Conservation (phyloP, 2,797 vertebrate species). For the Microtus californicus region DNA sequence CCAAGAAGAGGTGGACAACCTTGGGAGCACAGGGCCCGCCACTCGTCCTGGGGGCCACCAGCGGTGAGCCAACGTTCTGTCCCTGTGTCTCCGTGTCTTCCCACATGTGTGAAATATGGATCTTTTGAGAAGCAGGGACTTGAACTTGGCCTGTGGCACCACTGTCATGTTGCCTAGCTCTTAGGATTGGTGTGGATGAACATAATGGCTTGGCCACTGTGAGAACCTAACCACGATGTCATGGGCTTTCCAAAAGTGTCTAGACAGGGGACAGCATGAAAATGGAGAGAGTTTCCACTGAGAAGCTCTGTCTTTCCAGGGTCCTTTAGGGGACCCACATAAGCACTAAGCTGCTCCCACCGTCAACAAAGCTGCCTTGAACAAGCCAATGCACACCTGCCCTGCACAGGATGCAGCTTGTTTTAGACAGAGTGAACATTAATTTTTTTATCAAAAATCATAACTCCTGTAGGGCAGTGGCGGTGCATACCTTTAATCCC, state of each 20-base stretch:
- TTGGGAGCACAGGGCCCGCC: background rate
- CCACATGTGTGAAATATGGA: too few species aligned
- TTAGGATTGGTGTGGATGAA: background rate
- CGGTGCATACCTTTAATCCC: too few species aligned
- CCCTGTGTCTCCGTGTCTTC: background rate
- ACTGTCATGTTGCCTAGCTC: background rate
- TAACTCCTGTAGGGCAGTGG: background rate
- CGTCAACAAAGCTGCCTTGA: background rate
- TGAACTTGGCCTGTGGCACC: background rate
- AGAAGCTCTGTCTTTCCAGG: background rate
- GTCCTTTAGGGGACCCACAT: background rate
- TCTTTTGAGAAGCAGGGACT: background rate
- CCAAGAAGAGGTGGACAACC: background rate
- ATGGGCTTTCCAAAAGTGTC: background rate
- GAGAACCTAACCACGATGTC: too few species aligned
- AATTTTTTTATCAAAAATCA: background rate
- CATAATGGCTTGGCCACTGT: background rate
- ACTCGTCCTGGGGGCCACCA: too few species aligned
- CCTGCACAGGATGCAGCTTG: background rate
- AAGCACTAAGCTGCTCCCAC: background rate
- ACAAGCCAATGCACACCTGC: background rate
- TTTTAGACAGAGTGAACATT: background rate
- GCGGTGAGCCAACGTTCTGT: background rate
- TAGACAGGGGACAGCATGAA: background rate
- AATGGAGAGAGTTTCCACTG: background rate